Evolutionary conservation across 2,113 vertebrate genomes (phyloP), one percentile per base, ranked within the genome.

Genomic region (Microcebus jonahi): DNA sequence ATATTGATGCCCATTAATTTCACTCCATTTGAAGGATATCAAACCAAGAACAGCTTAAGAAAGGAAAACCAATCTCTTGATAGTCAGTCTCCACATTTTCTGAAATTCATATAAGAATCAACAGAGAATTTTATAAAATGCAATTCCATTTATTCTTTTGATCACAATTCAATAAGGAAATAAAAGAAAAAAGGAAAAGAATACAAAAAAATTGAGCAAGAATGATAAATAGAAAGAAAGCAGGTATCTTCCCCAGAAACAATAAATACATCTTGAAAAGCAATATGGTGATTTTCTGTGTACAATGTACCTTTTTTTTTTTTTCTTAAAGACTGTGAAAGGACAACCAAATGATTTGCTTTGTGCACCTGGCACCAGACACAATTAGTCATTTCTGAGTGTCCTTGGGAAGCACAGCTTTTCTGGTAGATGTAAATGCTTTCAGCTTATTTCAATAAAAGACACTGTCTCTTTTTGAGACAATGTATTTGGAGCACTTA

Each of bases 11-110:
- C 96, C 67, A 97, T 97, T 96, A 95, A 97, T 96, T 61, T 97
- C 2, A 70, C 91, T 97, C 68, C 93, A 57, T 88, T 92, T 97
- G 97, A 97, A 98, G 96, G 83, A 18, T 94, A 97, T 92, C 36
- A 79, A 67, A 95, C 87, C 45, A 97, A 91, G 91, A 97, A 36
- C 13, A 91, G 82, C 71, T 98, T 82, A 21, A 34, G 96, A 71
- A 97, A 96, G 39, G 96, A 97, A 98, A 79, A 65, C 25, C 31
- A 94, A 61, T 85, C 85, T 97, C 50, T 67, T 91, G 48, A 83
- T 45, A 96, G 42, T 9, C 9, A 95, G 42, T 9, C 9, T 17
- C 90, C 88, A 63, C 10, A 71, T 92, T 93, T 92, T 48, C 65
- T 96, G 59, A 96, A 98, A 96, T 42, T 96, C 71, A 71, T 97